Evolutionary conservation across 2,797 vertebrate species (phyloP), one percentile per base, ranked within the genome.

Genomic region (Hypotaenidia okinawae): DNA sequence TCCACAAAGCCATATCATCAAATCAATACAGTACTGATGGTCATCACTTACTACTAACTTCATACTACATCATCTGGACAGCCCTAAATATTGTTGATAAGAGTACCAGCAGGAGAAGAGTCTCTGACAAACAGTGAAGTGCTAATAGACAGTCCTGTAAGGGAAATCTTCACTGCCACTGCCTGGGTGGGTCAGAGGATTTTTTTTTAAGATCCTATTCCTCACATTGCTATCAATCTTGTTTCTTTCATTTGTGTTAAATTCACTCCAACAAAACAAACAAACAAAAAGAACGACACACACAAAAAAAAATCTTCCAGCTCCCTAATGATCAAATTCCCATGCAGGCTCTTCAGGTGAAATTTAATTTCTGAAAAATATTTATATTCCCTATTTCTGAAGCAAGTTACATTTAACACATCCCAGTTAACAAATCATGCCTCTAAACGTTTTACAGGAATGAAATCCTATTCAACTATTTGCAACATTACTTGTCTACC

Each of bases 31-130:
- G 16, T 22, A 28, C 43, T 39, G 33, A 63, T 41, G 32, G 18
- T 11, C 63, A 33, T 25, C 30, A 68, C 3, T 37, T 55, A 8
- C 6, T 19, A 45, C 18, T 45, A 74, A 19, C 35, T 67, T 70
- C 6, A 0, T 6, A 7, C n/a, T 27, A 10, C 35, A 35, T 59
- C 22, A 23, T 5, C 52, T 52, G 33, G 23, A 45, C 39, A 87
- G 16, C 24, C 24, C n/a, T 63, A n/a, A 67, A n/a, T 0, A 33
- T 49, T 52, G 22, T 1, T 52, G 54, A 18, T 17, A 35, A 0
- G 0, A 83, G 8, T 13, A 75, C 2, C 45, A 67, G 39, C 35
- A 85, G 28, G 9, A 91, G 21, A 75, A 16, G 16, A 92, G 14
- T 8, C 45, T 62, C 66, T 41, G 78, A 32, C 25, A 47, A 76